A percentile compares a stretch with the other conserved stretches of the same genome.
phyloP scores from a whole-genome alignment of 2,888 invertebrate genomes.

The Pollenia labialis region DNA sequence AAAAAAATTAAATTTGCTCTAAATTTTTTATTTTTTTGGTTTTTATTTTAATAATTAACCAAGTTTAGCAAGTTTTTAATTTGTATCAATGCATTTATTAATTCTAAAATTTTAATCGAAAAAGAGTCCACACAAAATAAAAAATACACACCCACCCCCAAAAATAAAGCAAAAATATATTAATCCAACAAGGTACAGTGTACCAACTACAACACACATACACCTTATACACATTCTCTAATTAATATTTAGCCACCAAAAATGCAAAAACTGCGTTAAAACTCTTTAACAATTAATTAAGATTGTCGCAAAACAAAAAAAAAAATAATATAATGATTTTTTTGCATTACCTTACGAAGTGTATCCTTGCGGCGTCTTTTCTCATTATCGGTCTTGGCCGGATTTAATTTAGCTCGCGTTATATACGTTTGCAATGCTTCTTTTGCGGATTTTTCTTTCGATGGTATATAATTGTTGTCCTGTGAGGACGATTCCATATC shows the following conservation, averaged over 20 bases:
- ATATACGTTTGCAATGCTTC: constrained; percentile 80
- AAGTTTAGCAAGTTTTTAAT: neutral
- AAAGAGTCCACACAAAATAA: constrained; percentile 3
- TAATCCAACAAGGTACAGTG: constrained; percentile 67
- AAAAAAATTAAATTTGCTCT: too few relatives aligned
- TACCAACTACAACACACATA: constrained; percentile 47
- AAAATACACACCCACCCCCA: constrained; percentile 68
- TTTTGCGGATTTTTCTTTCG: constrained; percentile 66
- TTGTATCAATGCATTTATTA: neutral
- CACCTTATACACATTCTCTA: constrained; percentile 62
- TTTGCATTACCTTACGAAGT: constrained; percentile 80
- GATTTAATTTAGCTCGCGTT: constrained; percentile 82
- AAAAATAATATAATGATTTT: constrained; percentile 2
- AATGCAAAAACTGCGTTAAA: neutral
- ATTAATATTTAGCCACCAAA: constrained; percentile 57
- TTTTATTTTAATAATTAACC: too few relatives aligned
- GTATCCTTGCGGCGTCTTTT: constrained; percentile 83
- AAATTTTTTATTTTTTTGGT: too few relatives aligned
- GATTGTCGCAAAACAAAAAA: neutral
- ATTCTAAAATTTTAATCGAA: neutral
- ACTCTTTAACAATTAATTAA: neutral
- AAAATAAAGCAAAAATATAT: constrained; percentile 30
- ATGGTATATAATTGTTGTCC: constrained; percentile 62
- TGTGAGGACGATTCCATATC: constrained; percentile 69
- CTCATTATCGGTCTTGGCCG: constrained; percentile 82